Percentiles rank a stretch among this genome's conserved stretches.
phyloP scores from a whole-genome alignment of 2,113 vertebrate species.

The Strigops habroptila region DNA sequence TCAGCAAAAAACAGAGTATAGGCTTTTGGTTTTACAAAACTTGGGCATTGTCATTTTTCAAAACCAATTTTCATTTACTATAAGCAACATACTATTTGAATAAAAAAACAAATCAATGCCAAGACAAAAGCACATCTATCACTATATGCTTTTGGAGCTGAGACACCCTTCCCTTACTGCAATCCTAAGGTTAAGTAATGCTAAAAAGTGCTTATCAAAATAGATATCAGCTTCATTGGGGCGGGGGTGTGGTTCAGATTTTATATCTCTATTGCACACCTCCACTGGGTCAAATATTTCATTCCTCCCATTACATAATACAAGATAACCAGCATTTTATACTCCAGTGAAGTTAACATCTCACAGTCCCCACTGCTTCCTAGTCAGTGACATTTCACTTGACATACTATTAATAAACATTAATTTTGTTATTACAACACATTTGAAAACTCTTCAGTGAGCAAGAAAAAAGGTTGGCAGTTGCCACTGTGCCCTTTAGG shows the following conservation, averaged over 20 bases:
- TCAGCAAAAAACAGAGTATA: not conserved
- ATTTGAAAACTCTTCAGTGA: not conserved
- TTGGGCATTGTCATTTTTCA: not conserved
- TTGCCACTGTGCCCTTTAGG: not conserved
- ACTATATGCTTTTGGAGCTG: not conserved
- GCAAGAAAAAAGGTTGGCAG: not conserved
- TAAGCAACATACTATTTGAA: not conserved
- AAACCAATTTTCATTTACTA: not conserved
- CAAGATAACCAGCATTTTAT: not conserved
- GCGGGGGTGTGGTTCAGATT: too few relatives aligned
- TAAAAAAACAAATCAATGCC: not conserved
- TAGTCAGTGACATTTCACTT: not conserved
- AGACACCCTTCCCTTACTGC: not conserved
- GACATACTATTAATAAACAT: conserved; percentile 30
- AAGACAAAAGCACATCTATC: not conserved
- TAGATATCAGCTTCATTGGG: not conserved
- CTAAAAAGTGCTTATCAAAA: not conserved
- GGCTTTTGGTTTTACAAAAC: not conserved
- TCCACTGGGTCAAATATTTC: not conserved
- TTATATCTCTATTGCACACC: not conserved
- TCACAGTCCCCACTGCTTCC: not conserved
- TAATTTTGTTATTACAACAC: conserved; percentile 17
- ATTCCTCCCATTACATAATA: not conserved
- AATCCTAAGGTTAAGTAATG: not conserved
- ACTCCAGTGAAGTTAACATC: not conserved